A percentile compares a stretch with the other conserved stretches of the same genome.
Evolutionary conservation across 2,797 vertebrate genomes (phyloP).

Genomic region (Trachurus trachurus): DNA sequence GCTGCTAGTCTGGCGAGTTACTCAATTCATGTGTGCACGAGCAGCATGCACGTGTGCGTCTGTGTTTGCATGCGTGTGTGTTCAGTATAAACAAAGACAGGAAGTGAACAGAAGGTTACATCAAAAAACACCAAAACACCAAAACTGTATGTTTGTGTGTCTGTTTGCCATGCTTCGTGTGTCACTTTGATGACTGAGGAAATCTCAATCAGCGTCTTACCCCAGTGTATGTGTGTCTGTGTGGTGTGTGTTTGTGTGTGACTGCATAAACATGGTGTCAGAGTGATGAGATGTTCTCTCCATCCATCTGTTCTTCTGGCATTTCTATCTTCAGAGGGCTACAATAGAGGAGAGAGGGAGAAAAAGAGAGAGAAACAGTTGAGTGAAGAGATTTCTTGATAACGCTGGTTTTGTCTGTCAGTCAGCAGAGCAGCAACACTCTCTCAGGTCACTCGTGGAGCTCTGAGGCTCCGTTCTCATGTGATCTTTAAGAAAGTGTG

Average conservation of each 20-base stretch:
- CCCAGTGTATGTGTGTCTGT: conserved; percentile 49
- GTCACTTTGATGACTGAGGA: conserved; percentile 67
- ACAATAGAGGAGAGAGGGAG: conserved; percentile 55
- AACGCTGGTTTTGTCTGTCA: conserved; percentile 29
- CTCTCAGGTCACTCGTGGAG: conserved; percentile 32
- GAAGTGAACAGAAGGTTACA: conserved; percentile 73
- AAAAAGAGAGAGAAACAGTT: conserved; percentile 44
- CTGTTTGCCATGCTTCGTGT: conserved; percentile 22
- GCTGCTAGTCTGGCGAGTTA: conserved; percentile 74
- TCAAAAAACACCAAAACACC: conserved; percentile 65
- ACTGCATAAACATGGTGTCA: conserved; percentile 78
- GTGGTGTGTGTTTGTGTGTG: conserved; percentile 53
- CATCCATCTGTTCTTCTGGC: conserved; percentile 83
- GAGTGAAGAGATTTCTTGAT: conserved; percentile 23
- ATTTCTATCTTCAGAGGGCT: conserved; percentile 71
- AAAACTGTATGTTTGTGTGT: conserved; percentile 47
- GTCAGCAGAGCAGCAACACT: conserved; percentile 22
- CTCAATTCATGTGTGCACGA: conserved; percentile 36
- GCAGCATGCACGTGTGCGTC: conserved; percentile 27
- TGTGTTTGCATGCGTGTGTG: conserved; percentile 35
- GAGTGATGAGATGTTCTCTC: conserved; percentile 76
- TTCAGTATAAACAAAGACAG: conserved; percentile 66
- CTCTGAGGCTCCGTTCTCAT: conserved; percentile 10
- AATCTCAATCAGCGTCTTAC: conserved; percentile 64
- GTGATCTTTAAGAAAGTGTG: conserved; percentile 40